Conservation (phyloP, 2,888 invertebrate species). For the Callyntrura guangdongensis region DNA sequence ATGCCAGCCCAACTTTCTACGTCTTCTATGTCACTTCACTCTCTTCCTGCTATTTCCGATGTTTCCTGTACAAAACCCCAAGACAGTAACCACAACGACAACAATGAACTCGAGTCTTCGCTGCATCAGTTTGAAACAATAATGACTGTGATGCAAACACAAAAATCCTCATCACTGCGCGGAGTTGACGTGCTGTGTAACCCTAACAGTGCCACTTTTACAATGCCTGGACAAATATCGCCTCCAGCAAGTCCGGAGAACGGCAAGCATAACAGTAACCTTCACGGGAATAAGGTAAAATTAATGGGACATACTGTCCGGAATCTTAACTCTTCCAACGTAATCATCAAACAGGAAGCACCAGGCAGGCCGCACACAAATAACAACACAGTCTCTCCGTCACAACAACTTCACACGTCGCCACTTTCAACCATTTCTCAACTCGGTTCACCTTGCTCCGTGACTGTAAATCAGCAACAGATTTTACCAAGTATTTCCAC, state of each 20-base stretch:
- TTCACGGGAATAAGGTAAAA: slow-evolving; percentile 31
- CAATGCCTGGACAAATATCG: slow-evolving; percentile 85
- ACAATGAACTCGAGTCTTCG: slow-evolving; percentile 70
- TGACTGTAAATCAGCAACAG: slow-evolving; percentile 71
- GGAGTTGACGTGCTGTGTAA: slow-evolving; percentile 56
- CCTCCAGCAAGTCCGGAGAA: slow-evolving; percentile 86
- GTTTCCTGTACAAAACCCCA: slow-evolving; percentile 76
- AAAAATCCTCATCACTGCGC: slow-evolving; percentile 64
- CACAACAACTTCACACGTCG: slow-evolving; percentile 33
- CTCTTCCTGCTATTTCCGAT: slow-evolving; percentile 59
- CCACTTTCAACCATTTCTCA: slow-evolving; percentile 29
- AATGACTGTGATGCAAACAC: slow-evolving; percentile 85
- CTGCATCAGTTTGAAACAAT: slow-evolving; percentile 85
- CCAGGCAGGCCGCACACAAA: slow-evolving; percentile 23
- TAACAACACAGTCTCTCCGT: slow-evolving; percentile 14
- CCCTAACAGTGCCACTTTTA: slow-evolving; percentile 43
- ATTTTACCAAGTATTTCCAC: slow-evolving; percentile 83
- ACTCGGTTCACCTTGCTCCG: slow-evolving; percentile 72
- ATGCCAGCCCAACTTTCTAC: slow-evolving; percentile 56
- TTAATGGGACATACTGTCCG: not conserved
- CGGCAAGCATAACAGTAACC: slow-evolving; percentile 36
- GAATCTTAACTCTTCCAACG: not conserved
- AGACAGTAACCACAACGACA: slow-evolving; percentile 44
- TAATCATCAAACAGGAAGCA: slow-evolving; percentile 36
- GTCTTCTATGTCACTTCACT: slow-evolving; percentile 63